Conservation (phyloP, 92 coral and sea anemone species). For the Chrysogorgia sp. region DNA sequence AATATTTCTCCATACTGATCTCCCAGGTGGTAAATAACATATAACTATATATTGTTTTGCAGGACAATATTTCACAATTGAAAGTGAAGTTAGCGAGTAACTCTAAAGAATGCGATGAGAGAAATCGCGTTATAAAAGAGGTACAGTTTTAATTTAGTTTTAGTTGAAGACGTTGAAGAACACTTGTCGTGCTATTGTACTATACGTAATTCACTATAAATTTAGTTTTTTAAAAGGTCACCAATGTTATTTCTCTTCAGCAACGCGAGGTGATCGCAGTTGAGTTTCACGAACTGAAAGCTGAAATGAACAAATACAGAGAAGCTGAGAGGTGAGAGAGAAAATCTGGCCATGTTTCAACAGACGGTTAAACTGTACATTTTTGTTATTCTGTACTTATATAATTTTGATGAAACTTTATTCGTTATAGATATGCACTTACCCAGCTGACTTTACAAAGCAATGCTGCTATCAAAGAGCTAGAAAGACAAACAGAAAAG, state of each 20-base stretch:
- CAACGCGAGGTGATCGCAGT: conserved; percentile 98
- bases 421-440: conserved; percentile 67
- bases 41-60: neutral
- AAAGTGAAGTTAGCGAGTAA: conserved; percentile 92
- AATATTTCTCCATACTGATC: no score
- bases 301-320: conserved; percentile 98
- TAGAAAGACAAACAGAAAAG: conserved; percentile 76
- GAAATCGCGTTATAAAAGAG: conserved; percentile 93
- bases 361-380: no score
- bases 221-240: no score
- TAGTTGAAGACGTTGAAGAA: no score
- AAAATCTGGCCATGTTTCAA: neutral
- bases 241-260: conserved; percentile 53
- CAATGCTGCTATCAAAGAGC: conserved; percentile 93
- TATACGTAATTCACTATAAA: no score
- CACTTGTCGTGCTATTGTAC: no score
- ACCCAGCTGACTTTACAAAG: conserved; percentile 97
- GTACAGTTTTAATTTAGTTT: conserved; percentile 50
- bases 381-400: neutral
- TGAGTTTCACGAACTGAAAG: conserved; percentile 95
- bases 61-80: conserved; percentile 95
- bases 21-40: no score
- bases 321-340: conserved; percentile 83
- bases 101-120: conserved; percentile 96
- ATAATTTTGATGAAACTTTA: neutral